A percentile compares a stretch with the other conserved stretches of the same genome.
Evolutionary conservation across 2,113 vertebrate genomes (phyloP).

Genomic region (Tragelaphus scriptus): DNA sequence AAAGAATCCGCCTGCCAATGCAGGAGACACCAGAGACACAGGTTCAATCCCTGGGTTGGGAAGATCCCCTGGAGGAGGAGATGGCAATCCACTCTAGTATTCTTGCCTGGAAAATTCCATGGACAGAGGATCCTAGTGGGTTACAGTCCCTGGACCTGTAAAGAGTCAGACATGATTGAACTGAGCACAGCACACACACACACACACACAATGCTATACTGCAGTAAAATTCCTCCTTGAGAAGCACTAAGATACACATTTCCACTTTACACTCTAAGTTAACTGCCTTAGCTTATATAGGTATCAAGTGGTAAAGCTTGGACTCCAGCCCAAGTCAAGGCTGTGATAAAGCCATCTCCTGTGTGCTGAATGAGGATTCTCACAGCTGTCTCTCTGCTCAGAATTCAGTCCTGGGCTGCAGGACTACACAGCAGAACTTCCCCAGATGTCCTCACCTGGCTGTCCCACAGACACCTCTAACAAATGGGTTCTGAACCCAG

Average conservation of each 20-base stretch:
- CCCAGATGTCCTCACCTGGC: background rate
- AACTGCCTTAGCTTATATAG: background rate
- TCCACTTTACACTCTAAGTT: background rate
- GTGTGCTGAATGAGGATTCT: too few species aligned
- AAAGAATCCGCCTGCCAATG: background rate
- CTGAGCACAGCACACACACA: background rate
- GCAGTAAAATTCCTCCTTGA: background rate
- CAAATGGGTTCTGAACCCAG: background rate
- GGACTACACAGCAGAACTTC: too few species aligned
- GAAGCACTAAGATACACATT: background rate
- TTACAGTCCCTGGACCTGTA: background rate
- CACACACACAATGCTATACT: background rate
- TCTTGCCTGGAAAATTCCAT: background rate
- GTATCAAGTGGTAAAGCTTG: background rate
- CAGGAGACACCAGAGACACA: background rate
- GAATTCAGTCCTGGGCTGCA: background rate
- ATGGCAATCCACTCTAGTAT: background rate
- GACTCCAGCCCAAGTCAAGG: background rate
- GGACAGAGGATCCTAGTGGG: background rate
- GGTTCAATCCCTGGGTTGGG: background rate
- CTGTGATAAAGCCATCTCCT: background rate
- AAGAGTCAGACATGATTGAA: background rate
- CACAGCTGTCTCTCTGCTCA: background rate
- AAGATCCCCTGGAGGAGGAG: background rate
- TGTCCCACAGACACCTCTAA: background rate